Conservation (phyloP, 2,888 invertebrate species). For the Xestia c-nigrum region DNA sequence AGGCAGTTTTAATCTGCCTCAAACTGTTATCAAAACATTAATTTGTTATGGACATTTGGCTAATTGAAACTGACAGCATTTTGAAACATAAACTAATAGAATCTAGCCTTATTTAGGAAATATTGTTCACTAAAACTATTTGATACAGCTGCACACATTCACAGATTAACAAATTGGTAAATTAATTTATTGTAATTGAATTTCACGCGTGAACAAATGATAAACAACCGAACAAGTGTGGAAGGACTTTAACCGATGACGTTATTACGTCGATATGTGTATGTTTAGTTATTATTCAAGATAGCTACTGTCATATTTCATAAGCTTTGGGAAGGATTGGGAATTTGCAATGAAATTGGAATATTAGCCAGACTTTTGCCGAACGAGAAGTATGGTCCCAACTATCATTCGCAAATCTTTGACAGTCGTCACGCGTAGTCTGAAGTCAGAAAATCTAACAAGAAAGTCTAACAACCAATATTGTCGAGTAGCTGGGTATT, state of each 20-base stretch:
- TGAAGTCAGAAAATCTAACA: too few species aligned
- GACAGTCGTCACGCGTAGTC: background rate
- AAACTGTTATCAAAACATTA: conserved; percentile 4
- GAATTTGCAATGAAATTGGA: background rate
- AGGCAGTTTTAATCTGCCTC: background rate
- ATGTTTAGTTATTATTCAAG: conserved; percentile 59
- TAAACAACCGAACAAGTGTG: conserved; percentile 43
- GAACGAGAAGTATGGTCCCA: background rate
- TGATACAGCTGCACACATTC: background rate
- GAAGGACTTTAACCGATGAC: conserved; percentile 56
- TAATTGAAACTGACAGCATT: background rate
- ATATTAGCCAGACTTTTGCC: background rate
- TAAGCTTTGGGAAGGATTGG: conserved; percentile 8
- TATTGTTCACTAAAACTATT: conserved; percentile 1
- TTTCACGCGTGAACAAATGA: background rate
- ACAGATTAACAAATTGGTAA: too few species aligned
- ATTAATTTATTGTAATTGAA: background rate
- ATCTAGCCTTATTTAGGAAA: background rate
- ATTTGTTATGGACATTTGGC: background rate
- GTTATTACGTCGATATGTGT: conserved; percentile 57
- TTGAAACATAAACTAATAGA: conserved; percentile 2
- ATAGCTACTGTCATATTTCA: conserved; percentile 53
- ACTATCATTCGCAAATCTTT: background rate
- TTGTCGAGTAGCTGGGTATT: background rate
- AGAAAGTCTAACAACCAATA: background rate